A percentile compares a stretch with the other conserved stretches of the same genome.
phyloP scores from a whole-genome alignment of 2,113 vertebrate genomes.

The Cairina moschata region DNA sequence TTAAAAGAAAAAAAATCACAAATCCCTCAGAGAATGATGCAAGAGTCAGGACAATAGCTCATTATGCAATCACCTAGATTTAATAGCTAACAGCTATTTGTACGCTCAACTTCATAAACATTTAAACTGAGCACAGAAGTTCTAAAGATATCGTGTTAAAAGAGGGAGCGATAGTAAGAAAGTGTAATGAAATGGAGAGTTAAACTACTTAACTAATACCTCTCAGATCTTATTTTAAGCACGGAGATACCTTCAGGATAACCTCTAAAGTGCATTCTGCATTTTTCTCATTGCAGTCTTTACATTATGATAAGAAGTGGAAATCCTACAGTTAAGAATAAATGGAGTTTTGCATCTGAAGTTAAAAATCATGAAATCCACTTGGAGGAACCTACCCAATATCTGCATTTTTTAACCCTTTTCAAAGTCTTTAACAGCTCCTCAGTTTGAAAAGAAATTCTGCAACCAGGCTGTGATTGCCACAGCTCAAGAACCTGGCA shows the following conservation, averaged over 20 bases:
- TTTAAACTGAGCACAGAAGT: not conserved
- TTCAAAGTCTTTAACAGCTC: not conserved
- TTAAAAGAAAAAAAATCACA: not conserved
- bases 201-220: not conserved
- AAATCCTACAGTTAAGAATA: not conserved
- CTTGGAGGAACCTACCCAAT: not conserved
- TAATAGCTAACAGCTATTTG: slow-evolving; percentile 32
- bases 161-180: not conserved
- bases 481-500: not conserved
- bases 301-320: not conserved
- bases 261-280: not conserved
- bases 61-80: not conserved
- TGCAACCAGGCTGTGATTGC: not conserved
- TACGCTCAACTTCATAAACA: not conserved
- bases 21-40: not conserved
- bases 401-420: not conserved
- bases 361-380: not conserved
- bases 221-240: not conserved
- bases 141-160: not conserved
- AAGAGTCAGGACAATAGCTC: not conserved
- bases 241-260: not conserved
- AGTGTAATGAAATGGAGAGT: not conserved
- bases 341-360: not conserved
- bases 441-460: not conserved
- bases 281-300: not conserved